A percentile compares a stretch with the other conserved stretches of the same genome.
These are phyloP conservation scores for Eumerus sabulonum DNA, from an alignment of 2,888 invertebrate species.

Conservation along the genomic window DNA sequence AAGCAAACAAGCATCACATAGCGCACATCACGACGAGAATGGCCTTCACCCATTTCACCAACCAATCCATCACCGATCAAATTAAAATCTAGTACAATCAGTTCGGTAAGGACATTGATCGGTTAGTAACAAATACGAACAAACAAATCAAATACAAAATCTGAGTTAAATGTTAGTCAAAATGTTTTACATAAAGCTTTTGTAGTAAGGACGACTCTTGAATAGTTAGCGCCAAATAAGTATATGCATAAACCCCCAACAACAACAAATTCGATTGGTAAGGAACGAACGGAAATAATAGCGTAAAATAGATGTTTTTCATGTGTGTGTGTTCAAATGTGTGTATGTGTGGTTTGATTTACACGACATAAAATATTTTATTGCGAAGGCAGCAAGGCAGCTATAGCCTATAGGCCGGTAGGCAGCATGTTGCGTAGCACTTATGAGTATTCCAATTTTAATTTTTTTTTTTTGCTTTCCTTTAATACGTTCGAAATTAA, in stretches of 20 bases:
- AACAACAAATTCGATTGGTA: constrained; percentile 42
- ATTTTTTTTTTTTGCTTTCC: constrained; percentile 5
- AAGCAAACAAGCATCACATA: not conserved
- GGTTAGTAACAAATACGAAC: too few species aligned
- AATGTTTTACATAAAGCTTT: too few species aligned
- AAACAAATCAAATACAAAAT: too few species aligned
- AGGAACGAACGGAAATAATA: not conserved
- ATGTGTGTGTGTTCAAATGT: too few species aligned
- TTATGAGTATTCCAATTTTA: constrained; percentile 24
- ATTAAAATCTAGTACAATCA: too few species aligned
- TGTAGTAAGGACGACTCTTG: too few species aligned
- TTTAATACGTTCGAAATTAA: constrained; percentile 49
- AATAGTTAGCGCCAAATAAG: too few species aligned
- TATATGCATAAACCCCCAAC: constrained; percentile 22
- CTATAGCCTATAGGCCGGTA: constrained; percentile 5
- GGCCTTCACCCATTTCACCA: not conserved
- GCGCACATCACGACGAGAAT: too few species aligned
- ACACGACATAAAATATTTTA: constrained; percentile 14
- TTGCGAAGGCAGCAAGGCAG: constrained; percentile 23
- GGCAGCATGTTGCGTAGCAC: constrained; percentile 46
- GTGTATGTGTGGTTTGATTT: constrained; percentile 7
- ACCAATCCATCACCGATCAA: constrained; percentile 15
- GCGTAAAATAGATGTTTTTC: constrained; percentile 17
- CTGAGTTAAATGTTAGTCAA: too few species aligned
- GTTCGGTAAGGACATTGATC: too few species aligned